phyloP scores from a whole-genome alignment of 2,797 vertebrate genomes.

The Syndactyla subalaris region DNA sequence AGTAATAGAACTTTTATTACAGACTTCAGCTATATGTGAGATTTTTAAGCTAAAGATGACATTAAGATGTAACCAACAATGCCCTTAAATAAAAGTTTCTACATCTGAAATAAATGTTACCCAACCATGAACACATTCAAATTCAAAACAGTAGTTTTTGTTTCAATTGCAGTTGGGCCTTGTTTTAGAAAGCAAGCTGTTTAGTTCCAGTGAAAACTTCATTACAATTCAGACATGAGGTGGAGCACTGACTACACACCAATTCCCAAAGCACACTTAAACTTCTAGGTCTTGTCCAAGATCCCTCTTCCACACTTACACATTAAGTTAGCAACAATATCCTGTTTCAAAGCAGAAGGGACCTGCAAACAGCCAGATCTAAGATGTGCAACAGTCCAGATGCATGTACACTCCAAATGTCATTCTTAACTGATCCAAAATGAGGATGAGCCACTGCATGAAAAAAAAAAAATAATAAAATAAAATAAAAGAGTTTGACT shows the following conservation, averaged over 20 bases:
- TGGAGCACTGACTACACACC: not conserved
- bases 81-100: not conserved
- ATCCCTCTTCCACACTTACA: not conserved
- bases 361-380: not conserved
- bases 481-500: not conserved
- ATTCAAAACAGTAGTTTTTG: not conserved
- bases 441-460: not conserved
- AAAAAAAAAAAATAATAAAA: not conserved
- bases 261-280: constrained; percentile 13
- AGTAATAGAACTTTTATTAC: not conserved
- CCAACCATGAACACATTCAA: not conserved
- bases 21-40: not conserved
- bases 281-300: not conserved
- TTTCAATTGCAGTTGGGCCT: not conserved
- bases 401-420: not conserved
- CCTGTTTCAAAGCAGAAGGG: not conserved
- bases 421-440: not conserved
- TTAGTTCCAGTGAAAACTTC: constrained; percentile 41
- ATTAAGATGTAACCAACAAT: not conserved
- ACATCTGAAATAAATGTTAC: not conserved
- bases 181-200: not conserved
- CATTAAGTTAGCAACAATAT: not conserved
- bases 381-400: not conserved
- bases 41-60: not conserved
- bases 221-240: constrained; percentile 21